phyloP scores from a whole-genome alignment of 1,140 invertebrate species.

The Steinernema feltiae region DNA sequence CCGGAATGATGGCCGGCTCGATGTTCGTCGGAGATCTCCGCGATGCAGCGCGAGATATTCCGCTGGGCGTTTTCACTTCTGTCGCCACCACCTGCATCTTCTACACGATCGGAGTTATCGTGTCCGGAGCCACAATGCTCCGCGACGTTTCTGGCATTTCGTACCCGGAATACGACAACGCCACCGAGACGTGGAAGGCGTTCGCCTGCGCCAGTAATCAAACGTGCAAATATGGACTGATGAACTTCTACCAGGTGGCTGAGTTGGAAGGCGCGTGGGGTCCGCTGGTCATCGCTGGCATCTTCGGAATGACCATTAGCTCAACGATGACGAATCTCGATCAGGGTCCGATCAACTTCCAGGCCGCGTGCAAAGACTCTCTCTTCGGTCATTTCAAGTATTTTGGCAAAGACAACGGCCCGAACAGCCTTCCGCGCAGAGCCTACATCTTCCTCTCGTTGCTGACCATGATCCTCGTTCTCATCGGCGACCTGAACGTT shows the following conservation, averaged over 20 bases:
- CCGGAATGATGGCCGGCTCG: constrained; percentile 76
- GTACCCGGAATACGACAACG: background rate
- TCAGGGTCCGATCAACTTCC: constrained; percentile 75
- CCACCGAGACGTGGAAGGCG: background rate
- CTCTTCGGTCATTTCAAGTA: constrained; percentile 89
- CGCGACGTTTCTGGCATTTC: background rate
- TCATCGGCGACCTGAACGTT: constrained; percentile 69
- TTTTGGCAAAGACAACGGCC: constrained; percentile 82
- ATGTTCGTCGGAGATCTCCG: constrained; percentile 45
- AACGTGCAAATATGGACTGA: constrained; percentile 69
- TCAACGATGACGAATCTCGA: constrained; percentile 89
- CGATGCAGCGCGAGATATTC: background rate
- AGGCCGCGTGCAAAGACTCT: constrained; percentile 81
- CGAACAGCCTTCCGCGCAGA: constrained; percentile 65
- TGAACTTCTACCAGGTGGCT: constrained; percentile 73
- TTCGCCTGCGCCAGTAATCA: background rate
- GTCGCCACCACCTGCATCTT: background rate
- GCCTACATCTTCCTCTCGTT: constrained; percentile 84
- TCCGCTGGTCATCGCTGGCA: constrained; percentile 85
- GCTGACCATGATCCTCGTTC: constrained; percentile 71
- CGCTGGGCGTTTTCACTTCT: background rate
- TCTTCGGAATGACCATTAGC: constrained; percentile 89
- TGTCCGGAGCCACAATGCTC: constrained; percentile 6
- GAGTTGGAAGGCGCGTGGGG: constrained; percentile 82
- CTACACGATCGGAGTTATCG: constrained; percentile 31